phyloP scores from a whole-genome alignment of 2,888 invertebrate species.

The Sesia bembeciformis region DNA sequence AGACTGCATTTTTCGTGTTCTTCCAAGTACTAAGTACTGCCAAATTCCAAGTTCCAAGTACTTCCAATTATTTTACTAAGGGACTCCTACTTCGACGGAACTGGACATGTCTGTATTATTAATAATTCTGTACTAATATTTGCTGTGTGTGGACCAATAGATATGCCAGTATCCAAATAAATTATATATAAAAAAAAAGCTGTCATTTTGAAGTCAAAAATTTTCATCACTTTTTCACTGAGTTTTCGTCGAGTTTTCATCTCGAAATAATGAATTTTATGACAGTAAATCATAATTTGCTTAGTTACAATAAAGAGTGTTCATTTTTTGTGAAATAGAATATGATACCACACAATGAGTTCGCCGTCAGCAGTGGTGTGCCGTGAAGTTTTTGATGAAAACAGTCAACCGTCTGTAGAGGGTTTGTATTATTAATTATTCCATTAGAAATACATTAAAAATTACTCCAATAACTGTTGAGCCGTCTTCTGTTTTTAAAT shows the following conservation, averaged over 20 bases:
- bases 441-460: background rate
- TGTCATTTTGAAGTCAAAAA: no score
- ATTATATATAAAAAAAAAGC: no score
- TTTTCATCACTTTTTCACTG: background rate
- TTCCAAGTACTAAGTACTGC: no score
- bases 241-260: slow-evolving; percentile 5
- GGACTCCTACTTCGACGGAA: no score
- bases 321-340: slow-evolving; percentile 31
- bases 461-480: background rate
- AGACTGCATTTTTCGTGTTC: no score
- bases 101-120: no score
- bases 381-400: slow-evolving; percentile 89
- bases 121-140: no score
- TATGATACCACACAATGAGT: slow-evolving; percentile 42
- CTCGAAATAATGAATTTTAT: slow-evolving; percentile 7
- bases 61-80: no score
- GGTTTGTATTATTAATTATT: slow-evolving; percentile 70
- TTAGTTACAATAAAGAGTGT: slow-evolving; percentile 8
- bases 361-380: slow-evolving; percentile 78
- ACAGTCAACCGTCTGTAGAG: slow-evolving; percentile 86
- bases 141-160: no score
- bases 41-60: no score
- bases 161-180: no score
- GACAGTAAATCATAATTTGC: slow-evolving; percentile 3
- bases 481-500: no score